phyloP scores from a whole-genome alignment of 2,113 vertebrate species.

The Scortum barcoo region DNA sequence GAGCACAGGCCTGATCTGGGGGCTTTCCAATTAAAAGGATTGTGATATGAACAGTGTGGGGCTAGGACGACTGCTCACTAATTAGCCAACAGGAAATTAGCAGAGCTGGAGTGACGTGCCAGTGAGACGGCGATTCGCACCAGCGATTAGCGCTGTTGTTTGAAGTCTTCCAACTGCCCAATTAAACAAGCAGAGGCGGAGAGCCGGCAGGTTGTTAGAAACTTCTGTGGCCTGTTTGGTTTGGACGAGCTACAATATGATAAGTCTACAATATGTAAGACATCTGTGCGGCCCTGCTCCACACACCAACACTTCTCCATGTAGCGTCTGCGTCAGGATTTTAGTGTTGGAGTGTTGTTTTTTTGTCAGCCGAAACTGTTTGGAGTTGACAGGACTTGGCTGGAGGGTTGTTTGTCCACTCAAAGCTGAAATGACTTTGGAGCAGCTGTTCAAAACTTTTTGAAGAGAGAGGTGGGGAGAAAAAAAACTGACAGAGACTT shows the following conservation, averaged over 20 bases:
- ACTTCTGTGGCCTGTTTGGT: slow-evolving; percentile 26
- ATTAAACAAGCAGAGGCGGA: slow-evolving; percentile 51
- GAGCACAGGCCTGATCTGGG: slow-evolving; percentile 40
- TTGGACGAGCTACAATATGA: slow-evolving; percentile 26
- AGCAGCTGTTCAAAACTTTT: neutral
- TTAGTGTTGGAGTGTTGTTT: neutral
- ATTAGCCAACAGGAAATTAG: slow-evolving; percentile 71
- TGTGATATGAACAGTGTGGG: slow-evolving; percentile 44
- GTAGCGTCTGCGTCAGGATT: neutral
- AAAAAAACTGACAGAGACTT: neutral
- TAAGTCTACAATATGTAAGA: slow-evolving; percentile 1
- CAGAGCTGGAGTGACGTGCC: slow-evolving; percentile 44
- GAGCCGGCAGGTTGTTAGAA: slow-evolving; percentile 27
- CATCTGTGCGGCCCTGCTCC: neutral
- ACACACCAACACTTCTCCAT: neutral
- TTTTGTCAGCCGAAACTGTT: neutral
- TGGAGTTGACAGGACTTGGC: neutral
- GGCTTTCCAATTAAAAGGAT: slow-evolving; percentile 64
- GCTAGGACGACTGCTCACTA: slow-evolving; percentile 63
- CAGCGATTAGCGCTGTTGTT: slow-evolving; percentile 58
- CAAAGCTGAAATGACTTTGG: neutral
- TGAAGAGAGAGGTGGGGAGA: neutral
- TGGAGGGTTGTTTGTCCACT: slow-evolving; percentile 7
- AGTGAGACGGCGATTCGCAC: slow-evolving; percentile 43
- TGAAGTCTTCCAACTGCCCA: slow-evolving; percentile 59